phyloP scores from a whole-genome alignment of 1,140 invertebrate species.

The Battus philenor region DNA sequence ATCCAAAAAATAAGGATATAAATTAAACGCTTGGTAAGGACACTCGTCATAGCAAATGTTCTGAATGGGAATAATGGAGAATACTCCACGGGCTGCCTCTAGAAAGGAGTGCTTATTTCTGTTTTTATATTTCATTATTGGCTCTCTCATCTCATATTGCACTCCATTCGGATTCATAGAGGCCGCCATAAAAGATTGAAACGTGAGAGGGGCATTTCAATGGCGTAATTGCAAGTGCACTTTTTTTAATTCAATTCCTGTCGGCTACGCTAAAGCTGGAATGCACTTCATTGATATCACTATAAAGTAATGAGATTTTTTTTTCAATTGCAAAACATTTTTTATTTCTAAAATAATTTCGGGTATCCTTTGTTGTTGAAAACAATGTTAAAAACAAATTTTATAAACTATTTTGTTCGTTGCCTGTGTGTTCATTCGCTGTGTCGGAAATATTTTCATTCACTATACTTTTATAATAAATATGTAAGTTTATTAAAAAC shows the following conservation, averaged over 20 bases:
- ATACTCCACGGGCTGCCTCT: constrained; percentile 48
- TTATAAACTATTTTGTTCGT: too few species aligned
- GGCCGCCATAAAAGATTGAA: constrained; percentile 71
- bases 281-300: constrained; percentile 70
- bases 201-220: constrained; percentile 71
- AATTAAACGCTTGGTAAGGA: constrained; percentile 57
- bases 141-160: constrained; percentile 71
- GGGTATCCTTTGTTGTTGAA: too few species aligned
- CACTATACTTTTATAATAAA: too few species aligned
- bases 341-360: too few species aligned
- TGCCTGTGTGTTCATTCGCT: too few species aligned
- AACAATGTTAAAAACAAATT: too few species aligned
- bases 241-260: constrained; percentile 69
- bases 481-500: too few species aligned
- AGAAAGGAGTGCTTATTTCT: constrained; percentile 67
- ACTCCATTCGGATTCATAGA: constrained; percentile 68
- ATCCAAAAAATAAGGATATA: constrained; percentile 39
- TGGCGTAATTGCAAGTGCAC: constrained; percentile 71
- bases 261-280: constrained; percentile 65
- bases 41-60: constrained; percentile 55
- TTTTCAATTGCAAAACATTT: constrained; percentile 31
- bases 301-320: constrained; percentile 70
- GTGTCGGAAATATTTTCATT: too few species aligned
- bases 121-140: constrained; percentile 75
- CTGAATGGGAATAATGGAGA: constrained; percentile 64